These are phyloP conservation scores for Leucopternis melanops DNA, from an alignment of 2,113 vertebrate genomes.

Conservation along the genomic window DNA sequence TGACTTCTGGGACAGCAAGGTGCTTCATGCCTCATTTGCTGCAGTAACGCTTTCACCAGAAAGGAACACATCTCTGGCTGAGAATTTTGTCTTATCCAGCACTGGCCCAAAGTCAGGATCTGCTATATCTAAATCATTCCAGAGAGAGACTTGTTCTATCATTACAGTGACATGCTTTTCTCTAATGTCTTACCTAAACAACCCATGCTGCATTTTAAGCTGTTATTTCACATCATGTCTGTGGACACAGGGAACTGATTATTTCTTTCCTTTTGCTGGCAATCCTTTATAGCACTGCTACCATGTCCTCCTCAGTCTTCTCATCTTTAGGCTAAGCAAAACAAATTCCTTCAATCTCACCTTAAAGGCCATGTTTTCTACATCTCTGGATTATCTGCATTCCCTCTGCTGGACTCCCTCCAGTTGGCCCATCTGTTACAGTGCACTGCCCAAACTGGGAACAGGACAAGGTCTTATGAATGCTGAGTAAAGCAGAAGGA, in stretches of 20 bases:
- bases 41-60: neutral
- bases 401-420: slow-evolving; percentile 12
- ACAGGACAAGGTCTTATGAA: slow-evolving; percentile 14
- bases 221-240: neutral
- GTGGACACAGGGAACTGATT: neutral
- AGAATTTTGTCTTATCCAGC: slow-evolving; percentile 24
- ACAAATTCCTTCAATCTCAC: slow-evolving; percentile 8
- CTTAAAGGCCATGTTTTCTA: slow-evolving; percentile 40
- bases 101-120: neutral
- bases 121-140: neutral
- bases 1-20: slow-evolving; percentile 31
- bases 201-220: neutral
- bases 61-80: slow-evolving; percentile 10
- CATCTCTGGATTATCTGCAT: slow-evolving; percentile 2
- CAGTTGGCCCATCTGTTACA: slow-evolving; percentile 41
- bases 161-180: slow-evolving; percentile 9
- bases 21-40: slow-evolving; percentile 32
- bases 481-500: slow-evolving; percentile 42
- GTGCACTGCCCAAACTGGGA: neutral
- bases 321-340: neutral
- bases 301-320: neutral
- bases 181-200: neutral
- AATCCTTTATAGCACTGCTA: neutral
- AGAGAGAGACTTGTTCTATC: slow-evolving; percentile 11
- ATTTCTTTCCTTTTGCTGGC: neutral